Evolutionary conservation across 2,888 invertebrate genomes (phyloP), one percentile per base, ranked within the genome.

Genomic region (Marronus borbonicus): DNA sequence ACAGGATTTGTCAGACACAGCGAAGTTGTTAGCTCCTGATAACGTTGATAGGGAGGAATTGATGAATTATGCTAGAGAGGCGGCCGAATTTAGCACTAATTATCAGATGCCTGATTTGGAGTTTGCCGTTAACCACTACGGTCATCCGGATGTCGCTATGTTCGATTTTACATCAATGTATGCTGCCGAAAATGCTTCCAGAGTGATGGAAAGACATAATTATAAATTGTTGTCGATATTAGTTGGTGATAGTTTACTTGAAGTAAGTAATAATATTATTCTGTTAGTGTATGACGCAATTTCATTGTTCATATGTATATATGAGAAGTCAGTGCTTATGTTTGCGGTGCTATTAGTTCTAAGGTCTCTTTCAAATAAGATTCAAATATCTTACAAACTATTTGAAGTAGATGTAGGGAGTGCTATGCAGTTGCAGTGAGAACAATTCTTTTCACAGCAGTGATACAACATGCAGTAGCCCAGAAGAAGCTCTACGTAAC

Each of bases 141-240:
- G 98, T 0, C 97, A 97, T 87, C 97, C 98, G 0, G 99, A 99
- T 89, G 97, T 99, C 1, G 98, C 98, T 62, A 96, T 99, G 93
- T 99, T 99, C 88, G 99, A 99, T 89, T 99, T 99, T 88, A 99
- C 99, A 0, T 98, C 98, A 0, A 97, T 99, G 96, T 99, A 97
- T 89, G 97, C 97, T 0, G 97, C 99, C 0, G 98, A 98, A 89
- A 97, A 98, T 89, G 97, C 98, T 7, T 96, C 96, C 83, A 92
- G 97, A 85, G 94, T 98, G 24, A 88, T 96, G 14, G 95, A 88
- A 81, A 86, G 90, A 76, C 90, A 93, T 81, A 96, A 97, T 0
- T 94, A 95, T 81, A 93, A 94, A 62, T 90, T 99, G 4, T 90
- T 99, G 17, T 95, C 96, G 90, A 95, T 94, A 84, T 91, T 99